These are phyloP conservation scores for Trichechus manatus DNA, from an alignment of 2,113 vertebrate species.

Conservation along the genomic window DNA sequence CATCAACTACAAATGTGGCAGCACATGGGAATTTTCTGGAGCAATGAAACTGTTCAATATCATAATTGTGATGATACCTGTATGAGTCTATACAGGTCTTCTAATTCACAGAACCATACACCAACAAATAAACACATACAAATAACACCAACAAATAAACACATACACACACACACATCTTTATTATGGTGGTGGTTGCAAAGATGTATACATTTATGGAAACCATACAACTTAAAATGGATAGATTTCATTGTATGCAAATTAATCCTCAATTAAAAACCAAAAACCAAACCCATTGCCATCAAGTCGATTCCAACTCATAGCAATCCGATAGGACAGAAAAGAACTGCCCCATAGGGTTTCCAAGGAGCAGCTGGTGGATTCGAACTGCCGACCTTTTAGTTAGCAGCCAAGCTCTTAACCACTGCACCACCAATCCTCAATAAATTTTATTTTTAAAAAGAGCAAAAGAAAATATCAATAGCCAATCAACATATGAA, in stretches of 20 bases:
- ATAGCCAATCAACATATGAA: neutral
- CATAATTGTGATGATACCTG: neutral
- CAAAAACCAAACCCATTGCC: too few species aligned
- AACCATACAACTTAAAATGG: constrained; percentile 18
- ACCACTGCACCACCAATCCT: too few species aligned
- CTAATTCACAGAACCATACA: neutral
- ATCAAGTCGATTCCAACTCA: too few species aligned
- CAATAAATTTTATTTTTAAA: constrained; percentile 26
- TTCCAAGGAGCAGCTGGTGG: too few species aligned
- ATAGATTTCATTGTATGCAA: neutral
- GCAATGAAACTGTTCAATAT: neutral
- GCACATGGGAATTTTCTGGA: neutral
- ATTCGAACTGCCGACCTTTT: too few species aligned
- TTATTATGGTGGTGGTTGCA: neutral
- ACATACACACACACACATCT: too few species aligned
- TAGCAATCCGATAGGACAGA: too few species aligned
- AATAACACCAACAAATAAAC: neutral
- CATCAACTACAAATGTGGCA: neutral
- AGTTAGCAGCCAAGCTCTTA: too few species aligned
- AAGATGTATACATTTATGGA: neutral
- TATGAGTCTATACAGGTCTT: neutral
- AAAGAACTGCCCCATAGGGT: too few species aligned
- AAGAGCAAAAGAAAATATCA: neutral
- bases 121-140: neutral
- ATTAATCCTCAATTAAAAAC: neutral